Base-by-base conservation (phyloP, 2,797 vertebrate species). In the Pangasius larnaudii region DNA sequence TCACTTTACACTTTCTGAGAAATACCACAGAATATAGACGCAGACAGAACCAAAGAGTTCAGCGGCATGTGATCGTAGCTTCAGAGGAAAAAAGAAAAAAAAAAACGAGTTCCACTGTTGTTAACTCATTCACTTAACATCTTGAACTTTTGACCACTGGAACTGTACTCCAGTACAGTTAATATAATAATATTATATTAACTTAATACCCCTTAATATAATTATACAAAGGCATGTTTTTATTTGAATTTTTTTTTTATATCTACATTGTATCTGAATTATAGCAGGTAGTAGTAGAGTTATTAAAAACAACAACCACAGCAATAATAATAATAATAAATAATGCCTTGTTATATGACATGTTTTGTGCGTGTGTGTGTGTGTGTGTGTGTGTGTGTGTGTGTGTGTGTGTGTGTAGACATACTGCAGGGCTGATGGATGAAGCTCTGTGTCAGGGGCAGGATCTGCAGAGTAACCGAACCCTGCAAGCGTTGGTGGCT, bases 401-500 rank as follows among this genome's bases (percentile, higher is more conserved):
- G 75, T 75, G 13, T 30, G 1, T 83, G 36, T 75, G 27, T 85
- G 63, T 88, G 75, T 0, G 0, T 83, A 95, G 95, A 79, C 92
- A 91, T 75, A 92, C 94, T 0, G 91, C 92, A 8, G 81, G 84
- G 69, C 89, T 95, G 71, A 87, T 95, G 90, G 95, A 95, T 1
- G 82, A 95, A 22, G 92, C 91, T 27, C 42, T 95, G 65, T 93
- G 89, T 89, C 87, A 85, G 19, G 93, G 93, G 10, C 90, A 92
- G 85, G 94, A 94, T 59, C 92, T 95, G 2, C 87, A 91, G 30
- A 82, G 75, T 63, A 93, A 91, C 33, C 88, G 90, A 10, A 51
- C 88, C 0, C 92, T 95, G 65, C 94, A 95, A 91, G 94, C 92
- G 0, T 88, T 96, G n/a, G 90, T 94, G 30, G 94, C 92, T 0